Base-by-base conservation (phyloP, 1,140 invertebrate genomes). In the Halyomorpha halys region DNA sequence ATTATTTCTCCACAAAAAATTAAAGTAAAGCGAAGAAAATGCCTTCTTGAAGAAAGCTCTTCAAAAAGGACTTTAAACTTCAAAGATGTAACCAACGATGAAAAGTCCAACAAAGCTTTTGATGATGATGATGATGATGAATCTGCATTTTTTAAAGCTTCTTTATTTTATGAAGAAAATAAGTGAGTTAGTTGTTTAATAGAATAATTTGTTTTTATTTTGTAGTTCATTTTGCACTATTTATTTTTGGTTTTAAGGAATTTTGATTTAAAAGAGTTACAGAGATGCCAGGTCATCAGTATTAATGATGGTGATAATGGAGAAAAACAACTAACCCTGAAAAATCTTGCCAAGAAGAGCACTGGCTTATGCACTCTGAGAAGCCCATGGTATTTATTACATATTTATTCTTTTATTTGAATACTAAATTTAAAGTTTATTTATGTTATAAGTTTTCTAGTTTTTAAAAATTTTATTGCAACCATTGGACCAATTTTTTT, bases 201-300 rank as follows among this genome's bases (percentile, higher is more conserved):
- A 6, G 6, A 16, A 47, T 6, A 18, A 49, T 13, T 19, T 19
- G 1, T 9, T 8, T 56, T 2, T 25, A 56, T 23, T 23, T 23
- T 9, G 9, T 27, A 9, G 3, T 19, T 11, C 5, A 23, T 15
- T 9, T 25, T 23, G 1, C 15, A 56, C 15, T 6, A 6, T 56
- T 56, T 56, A 25, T 49, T 19, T 49, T 49, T 56, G 3, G 9
- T 15, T 56, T 56, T 27, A 14, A 56, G 53, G 53, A 25, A 56
- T 23, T 16, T 56, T 56, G 23, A 21, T 21, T 56, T 56, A 23
- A 23, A 56, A 16, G 23, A 56, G 23, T 56, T 56, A 56, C 14
- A 56, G 6, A 19, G 53, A 15, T 56, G 23, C 15, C 18, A 56
- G 27, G 23, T 56, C 11, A 23, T 56, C 6, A 11, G 23, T 23